phyloP scores from a whole-genome alignment of 2,888 invertebrate species.

The Periphyllus acericola region DNA sequence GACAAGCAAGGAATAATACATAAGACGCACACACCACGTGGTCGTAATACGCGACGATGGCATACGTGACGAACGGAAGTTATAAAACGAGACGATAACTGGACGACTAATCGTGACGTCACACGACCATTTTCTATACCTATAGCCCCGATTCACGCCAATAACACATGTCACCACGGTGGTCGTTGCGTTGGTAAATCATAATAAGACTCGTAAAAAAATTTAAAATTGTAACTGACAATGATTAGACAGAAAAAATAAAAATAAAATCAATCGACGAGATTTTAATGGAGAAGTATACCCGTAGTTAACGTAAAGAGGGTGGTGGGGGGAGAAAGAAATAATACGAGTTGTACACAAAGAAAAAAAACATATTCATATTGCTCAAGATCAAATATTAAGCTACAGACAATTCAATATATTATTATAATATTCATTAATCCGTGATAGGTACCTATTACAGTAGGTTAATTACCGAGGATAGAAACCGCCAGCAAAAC shows the following conservation, averaged over 20 bases:
- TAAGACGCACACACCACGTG: neutral
- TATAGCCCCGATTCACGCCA: neutral
- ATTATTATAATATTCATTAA: too few relatives aligned
- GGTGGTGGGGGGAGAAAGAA: too few relatives aligned
- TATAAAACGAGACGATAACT: slow-evolving; percentile 9
- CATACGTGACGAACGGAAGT: slow-evolving; percentile 41
- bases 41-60: neutral
- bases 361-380: too few relatives aligned
- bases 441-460: too few relatives aligned
- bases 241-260: neutral
- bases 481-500: slow-evolving; percentile 13
- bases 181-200: neutral
- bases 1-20: neutral
- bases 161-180: neutral
- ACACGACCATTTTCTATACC: neutral
- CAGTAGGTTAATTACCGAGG: neutral
- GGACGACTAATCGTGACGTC: neutral
- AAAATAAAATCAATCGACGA: neutral
- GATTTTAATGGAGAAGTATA: neutral
- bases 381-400: too few relatives aligned
- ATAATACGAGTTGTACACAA: too few relatives aligned
- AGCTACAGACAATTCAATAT: too few relatives aligned
- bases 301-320: too few relatives aligned
- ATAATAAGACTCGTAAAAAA: neutral
- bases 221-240: neutral